Percentiles rank a stretch among this genome's conserved stretches.
These are phyloP conservation scores for Chouioia cunea DNA, from an alignment of 2,888 invertebrate species.

Conservation along the genomic window DNA sequence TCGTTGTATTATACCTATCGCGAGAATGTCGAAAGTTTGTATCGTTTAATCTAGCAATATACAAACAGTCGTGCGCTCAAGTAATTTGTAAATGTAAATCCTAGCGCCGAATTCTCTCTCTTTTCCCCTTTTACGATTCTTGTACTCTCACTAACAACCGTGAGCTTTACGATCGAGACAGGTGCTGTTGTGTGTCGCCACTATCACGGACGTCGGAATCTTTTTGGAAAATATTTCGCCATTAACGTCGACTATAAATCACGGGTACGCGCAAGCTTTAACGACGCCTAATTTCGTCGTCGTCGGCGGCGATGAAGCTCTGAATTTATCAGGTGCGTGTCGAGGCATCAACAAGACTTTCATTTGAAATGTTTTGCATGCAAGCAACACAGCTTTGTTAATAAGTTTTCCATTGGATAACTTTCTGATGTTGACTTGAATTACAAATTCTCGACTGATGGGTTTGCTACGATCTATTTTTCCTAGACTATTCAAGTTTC, in stretches of 20 bases:
- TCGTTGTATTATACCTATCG: no score
- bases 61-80: neutral
- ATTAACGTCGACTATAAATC: slow-evolving; percentile 23
- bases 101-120: neutral
- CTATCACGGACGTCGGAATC: neutral
- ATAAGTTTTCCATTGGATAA: no score
- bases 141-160: slow-evolving; percentile 30
- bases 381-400: no score
- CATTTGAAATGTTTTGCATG: no score
- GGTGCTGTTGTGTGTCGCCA: slow-evolving; percentile 8
- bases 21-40: no score
- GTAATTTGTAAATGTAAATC: slow-evolving; percentile 29
- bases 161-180: slow-evolving; percentile 34
- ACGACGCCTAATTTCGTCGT: slow-evolving; percentile 12
- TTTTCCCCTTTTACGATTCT: slow-evolving; percentile 36
- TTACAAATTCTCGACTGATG: no score
- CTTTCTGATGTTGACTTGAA: no score
- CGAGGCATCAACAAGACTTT: no score
- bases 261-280: slow-evolving; percentile 18
- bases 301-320: no score
- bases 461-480: no score
- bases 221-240: slow-evolving; percentile 10
- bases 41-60: neutral
- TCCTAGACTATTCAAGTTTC: no score
- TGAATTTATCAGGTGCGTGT: no score